Evolutionary conservation across 2,113 vertebrate genomes (phyloP), one percentile per base, ranked within the genome.

Genomic region (Erpornis zantholeuca): DNA sequence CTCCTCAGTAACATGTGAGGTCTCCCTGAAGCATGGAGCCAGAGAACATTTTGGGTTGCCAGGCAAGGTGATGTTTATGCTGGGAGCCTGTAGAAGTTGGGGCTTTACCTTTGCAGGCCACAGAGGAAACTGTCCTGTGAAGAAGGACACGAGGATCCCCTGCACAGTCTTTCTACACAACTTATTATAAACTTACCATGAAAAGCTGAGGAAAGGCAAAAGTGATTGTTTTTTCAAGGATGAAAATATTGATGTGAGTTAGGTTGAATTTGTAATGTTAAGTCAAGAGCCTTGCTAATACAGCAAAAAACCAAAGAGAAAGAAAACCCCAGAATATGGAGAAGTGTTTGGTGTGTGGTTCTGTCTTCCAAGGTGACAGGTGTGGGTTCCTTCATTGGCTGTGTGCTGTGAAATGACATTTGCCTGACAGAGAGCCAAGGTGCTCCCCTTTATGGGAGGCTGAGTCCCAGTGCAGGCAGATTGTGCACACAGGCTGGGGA

Each of bases 1-100:
- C 12, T 50, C 50, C 21, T 70, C 66, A 56, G 16, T 57, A n/a
- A 47, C 2, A 2, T 0, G 0, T 12, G 21, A 23, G 14, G 44
- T 52, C 4, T 75, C 36, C 47, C 31, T 33, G 19, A 71, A 19
- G 11, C 14, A 25, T 8, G 14, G 15, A 42, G 45, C 33, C 81
- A 64, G 66, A 71, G n/a, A 36, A 44, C 4, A 14, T 45, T 81
- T 31, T 23, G 65, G 44, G 31, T 20, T 71, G 10, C 21, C n/a
- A 50, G 59, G 19, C 44, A 49, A 88, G 70, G 40, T 31, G 49
- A 49, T 4, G 15, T 63, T 82, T 44, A 64, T 1, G 1, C 31
- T 63, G 29, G 14, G 7, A 57, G 15, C 3, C 21, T 69, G 42
- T 6, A 36, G 36, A 86, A 85, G 7, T 3, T 66, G 19, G 12